Evolutionary conservation across 2,888 invertebrate species (phyloP).

Genomic region (Metacarcinus magister): DNA sequence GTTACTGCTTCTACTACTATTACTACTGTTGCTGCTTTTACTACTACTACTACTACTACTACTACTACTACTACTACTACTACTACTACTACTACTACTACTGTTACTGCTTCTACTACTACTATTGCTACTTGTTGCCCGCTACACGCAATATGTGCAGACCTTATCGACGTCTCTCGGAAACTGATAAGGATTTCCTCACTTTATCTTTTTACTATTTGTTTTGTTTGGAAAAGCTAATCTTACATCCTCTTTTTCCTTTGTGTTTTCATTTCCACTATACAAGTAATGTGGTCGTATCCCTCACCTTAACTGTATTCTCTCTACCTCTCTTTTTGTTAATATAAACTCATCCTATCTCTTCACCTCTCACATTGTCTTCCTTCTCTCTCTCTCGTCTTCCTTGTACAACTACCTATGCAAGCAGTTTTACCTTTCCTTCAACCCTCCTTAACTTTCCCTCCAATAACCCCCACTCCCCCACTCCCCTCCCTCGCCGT

Average conservation of each 20-base stretch:
- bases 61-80: neutral
- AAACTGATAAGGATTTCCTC: neutral
- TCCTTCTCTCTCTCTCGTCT: neutral
- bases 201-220: neutral
- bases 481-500: neutral
- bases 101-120: neutral
- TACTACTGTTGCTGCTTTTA: neutral
- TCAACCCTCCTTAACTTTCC: neutral
- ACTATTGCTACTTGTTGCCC: neutral
- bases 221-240: neutral
- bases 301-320: too few relatives aligned
- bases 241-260: neutral
- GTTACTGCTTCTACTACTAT: too few relatives aligned
- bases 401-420: neutral
- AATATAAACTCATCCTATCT: neutral
- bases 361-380: neutral
- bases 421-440: neutral
- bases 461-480: neutral
- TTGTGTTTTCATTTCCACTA: neutral
- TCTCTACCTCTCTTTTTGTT: too few relatives aligned
- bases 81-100: neutral
- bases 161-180: neutral
- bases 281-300: too few relatives aligned
- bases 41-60: slow-evolving; percentile 4
- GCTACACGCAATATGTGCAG: neutral